Evolutionary conservation across 2,888 invertebrate genomes (phyloP), one percentile per base, ranked within the genome.

Genomic region (Pseudoips prasinana): DNA sequence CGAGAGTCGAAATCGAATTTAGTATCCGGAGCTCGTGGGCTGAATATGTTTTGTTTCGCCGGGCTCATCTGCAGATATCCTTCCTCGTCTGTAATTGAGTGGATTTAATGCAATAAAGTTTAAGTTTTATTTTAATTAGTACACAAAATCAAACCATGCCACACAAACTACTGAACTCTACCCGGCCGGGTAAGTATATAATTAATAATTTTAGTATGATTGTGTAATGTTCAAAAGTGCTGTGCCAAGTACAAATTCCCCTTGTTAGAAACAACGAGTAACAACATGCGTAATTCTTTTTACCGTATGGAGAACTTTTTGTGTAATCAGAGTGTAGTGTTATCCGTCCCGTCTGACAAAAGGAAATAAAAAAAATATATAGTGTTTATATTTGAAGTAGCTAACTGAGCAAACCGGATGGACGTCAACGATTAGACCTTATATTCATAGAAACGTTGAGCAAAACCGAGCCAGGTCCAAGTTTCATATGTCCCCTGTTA

Each of bases 11-110:
- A 92, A 47, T 90, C 83, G 54, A 92, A 92, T 40, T 86, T 82
- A 1, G 78, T 74, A 3, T 71, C 71, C 1, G 67, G 66, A 1
- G 71, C 51, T 39, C 91, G 80, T 1, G 92, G 91, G 63, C 91
- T 92, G 69, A 91, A 92, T 58, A 91, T 86, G 17, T 67, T 75
- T 26, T 64, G 72, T 29, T 64, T 73, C 1, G 76, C 66, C 0
- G 91, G 88, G 53, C 89, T 91, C 92, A 93, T 92, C 62, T 91
- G 90, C 33, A 92, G 75, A 62, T 93, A 93, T 9, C 91, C 92
- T 35, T 90, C 87, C 25, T 82, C 82, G 43, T 86, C 80, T 75
- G 80, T 33, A 81, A 83, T 42, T 17, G 9, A 20, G 20, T 5
- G 3, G 14, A 2, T 5, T 20, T 2, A n/a, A n/a, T n/a, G n/a